Evolutionary conservation across 2,888 invertebrate genomes (phyloP).

Genomic region (Heliconius ismenius): DNA sequence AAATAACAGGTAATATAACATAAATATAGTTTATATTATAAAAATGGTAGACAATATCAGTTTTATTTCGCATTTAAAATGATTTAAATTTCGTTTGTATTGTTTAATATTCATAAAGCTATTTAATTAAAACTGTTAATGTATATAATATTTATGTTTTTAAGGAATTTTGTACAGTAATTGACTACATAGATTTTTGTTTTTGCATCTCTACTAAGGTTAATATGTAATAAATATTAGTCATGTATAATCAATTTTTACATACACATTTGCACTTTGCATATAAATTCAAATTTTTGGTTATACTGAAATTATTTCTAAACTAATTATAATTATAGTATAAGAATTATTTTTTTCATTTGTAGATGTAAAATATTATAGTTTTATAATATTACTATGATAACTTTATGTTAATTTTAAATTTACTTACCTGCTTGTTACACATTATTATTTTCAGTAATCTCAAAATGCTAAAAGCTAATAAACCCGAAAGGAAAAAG

Average conservation of each 20-base stretch:
- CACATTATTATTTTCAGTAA: neutral
- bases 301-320: neutral
- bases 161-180: neutral
- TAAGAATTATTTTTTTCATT: neutral
- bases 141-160: neutral
- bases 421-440: neutral
- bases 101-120: neutral
- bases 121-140: neutral
- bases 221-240: neutral
- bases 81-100: neutral
- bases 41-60: neutral
- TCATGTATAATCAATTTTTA: neutral
- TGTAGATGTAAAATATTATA: neutral
- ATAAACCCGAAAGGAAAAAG: slow-evolving; percentile 33
- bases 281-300: neutral
- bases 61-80: neutral
- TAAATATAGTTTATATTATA: neutral
- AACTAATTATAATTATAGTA: neutral
- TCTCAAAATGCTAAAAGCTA: slow-evolving; percentile 45
- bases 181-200: neutral
- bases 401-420: neutral
- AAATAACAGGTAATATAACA: slow-evolving; percentile 16
- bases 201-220: neutral
- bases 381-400: no score
- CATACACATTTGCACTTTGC: neutral